phyloP scores from a whole-genome alignment of 2,888 invertebrate genomes.

The Steinernema hermaphroditum region DNA sequence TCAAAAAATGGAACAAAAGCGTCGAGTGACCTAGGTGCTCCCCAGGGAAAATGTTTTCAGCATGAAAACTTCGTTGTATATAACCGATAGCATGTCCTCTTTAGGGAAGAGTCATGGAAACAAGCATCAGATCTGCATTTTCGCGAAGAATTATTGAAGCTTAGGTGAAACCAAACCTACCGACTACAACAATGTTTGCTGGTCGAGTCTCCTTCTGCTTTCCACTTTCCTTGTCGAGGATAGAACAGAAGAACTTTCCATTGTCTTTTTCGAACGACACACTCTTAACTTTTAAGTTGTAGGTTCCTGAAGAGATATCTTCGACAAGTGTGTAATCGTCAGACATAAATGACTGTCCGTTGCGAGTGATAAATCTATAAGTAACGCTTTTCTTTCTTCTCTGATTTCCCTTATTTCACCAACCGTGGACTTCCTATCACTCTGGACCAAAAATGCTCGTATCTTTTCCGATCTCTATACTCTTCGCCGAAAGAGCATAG shows the following conservation, averaged over 20 bases:
- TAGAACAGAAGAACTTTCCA: constrained; percentile 79
- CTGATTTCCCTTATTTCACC: not conserved
- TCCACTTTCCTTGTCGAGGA: constrained; percentile 77
- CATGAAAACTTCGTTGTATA: no score
- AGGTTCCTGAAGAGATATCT: constrained; percentile 73
- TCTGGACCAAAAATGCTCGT: constrained; percentile 44
- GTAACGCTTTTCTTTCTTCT: not conserved
- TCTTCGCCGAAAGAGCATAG: constrained; percentile 50
- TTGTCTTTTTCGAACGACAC: constrained; percentile 88
- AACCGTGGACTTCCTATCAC: constrained; percentile 34
- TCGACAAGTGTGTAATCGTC: constrained; percentile 43
- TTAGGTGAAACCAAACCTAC: constrained; percentile 43
- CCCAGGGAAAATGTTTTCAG: no score
- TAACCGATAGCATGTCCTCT: no score
- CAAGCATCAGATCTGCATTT: no score
- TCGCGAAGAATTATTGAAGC: no score
- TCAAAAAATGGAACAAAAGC: no score
- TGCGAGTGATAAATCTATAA: not conserved
- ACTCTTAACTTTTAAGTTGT: constrained; percentile 85
- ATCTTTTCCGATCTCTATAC: constrained; percentile 42
- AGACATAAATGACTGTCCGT: not conserved
- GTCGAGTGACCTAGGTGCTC: no score
- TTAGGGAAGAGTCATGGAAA: no score
- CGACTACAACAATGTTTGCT: constrained; percentile 62
- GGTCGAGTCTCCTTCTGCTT: constrained; percentile 57